phyloP scores from a whole-genome alignment of 2,797 vertebrate genomes.

The Otolemur crassicaudatus region DNA sequence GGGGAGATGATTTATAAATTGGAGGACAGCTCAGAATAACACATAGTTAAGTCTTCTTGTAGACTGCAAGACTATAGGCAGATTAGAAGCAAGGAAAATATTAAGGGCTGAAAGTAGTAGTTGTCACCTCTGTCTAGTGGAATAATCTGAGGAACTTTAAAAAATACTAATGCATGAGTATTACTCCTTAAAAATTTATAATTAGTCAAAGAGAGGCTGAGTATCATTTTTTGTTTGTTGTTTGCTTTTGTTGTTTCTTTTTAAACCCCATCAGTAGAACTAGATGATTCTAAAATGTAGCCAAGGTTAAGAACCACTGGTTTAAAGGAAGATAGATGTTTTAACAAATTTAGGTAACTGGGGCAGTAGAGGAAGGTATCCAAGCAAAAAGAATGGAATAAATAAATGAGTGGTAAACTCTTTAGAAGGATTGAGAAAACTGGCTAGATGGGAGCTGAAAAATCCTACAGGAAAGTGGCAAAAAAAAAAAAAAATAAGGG shows the following conservation, averaged over 20 bases:
- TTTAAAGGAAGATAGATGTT: background rate
- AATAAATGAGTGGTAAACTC: background rate
- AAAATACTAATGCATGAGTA: background rate
- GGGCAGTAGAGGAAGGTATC: background rate
- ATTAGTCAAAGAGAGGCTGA: background rate
- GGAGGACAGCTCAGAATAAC: background rate
- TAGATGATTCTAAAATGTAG: background rate
- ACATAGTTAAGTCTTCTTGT: background rate
- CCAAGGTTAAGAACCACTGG: background rate
- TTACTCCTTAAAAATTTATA: background rate
- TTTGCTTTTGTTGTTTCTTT: background rate
- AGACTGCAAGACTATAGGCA: background rate
- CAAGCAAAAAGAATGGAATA: background rate
- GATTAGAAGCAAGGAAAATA: background rate
- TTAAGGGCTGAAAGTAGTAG: background rate
- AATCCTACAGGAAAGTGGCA: background rate
- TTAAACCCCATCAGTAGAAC: background rate
- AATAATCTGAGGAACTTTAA: background rate
- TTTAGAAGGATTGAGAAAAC: background rate
- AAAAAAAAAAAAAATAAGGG: background rate
- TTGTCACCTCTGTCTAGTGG: background rate
- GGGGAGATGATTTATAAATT: background rate
- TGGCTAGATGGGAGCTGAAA: background rate
- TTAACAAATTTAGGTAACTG: background rate
- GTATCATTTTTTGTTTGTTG: background rate